phyloP scores from a whole-genome alignment of 2,113 vertebrate genomes.

The Erpornis zantholeuca region DNA sequence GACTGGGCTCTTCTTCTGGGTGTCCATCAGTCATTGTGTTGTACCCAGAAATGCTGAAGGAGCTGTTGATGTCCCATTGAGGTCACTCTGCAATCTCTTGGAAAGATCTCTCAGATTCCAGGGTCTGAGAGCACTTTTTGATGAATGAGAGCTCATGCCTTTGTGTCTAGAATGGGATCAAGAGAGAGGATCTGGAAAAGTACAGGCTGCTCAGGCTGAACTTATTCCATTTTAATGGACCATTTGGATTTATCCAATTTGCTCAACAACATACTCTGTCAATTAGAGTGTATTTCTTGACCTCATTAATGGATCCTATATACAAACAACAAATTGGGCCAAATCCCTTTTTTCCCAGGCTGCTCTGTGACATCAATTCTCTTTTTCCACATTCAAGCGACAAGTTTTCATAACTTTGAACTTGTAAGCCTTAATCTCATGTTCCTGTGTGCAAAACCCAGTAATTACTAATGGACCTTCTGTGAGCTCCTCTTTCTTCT shows the following conservation, averaged over 20 bases:
- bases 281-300: not conserved
- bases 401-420: not conserved
- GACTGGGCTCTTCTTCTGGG: not conserved
- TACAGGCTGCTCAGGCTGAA: not conserved
- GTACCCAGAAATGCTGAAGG: not conserved
- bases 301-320: not conserved
- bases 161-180: not conserved
- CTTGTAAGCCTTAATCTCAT: not conserved
- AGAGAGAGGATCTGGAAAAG: not conserved
- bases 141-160: not conserved
- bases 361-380: too few relatives aligned
- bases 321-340: too few relatives aligned
- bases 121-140: too few relatives aligned
- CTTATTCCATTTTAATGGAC: not conserved
- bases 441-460: not conserved
- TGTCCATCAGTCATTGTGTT: not conserved
- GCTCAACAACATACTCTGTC: not conserved
- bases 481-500: not conserved
- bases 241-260: not conserved
- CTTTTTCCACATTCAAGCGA: accelerated
- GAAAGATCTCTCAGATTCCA: too few relatives aligned
- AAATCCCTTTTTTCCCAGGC: not conserved
- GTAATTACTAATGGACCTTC: not conserved
- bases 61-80: not conserved
- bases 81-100: not conserved